phyloP scores from a whole-genome alignment of 1,140 invertebrate genomes.

The Nasonia vitripennis region DNA sequence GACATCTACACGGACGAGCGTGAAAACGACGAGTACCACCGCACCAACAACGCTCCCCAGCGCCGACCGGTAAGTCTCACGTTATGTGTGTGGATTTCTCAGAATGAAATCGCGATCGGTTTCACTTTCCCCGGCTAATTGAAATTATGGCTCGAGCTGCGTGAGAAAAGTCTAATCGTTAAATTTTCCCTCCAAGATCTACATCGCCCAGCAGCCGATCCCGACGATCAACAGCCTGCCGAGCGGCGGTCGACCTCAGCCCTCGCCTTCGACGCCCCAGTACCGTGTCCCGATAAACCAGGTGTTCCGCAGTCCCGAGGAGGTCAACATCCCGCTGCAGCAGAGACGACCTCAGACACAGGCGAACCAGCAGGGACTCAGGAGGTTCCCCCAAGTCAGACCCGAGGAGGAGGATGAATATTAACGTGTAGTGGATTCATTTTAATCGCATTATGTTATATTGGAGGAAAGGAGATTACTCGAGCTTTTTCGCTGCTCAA shows the following conservation, averaged over 20 bases:
- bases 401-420: conserved; percentile 72
- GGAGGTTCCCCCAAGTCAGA: conserved; percentile 72
- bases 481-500: background rate
- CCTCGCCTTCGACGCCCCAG: conserved; percentile 57
- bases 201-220: conserved; percentile 60
- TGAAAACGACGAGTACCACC: conserved; percentile 79
- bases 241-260: conserved; percentile 64
- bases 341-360: conserved; percentile 79
- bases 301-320: conserved; percentile 88
- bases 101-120: background rate
- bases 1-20: conserved; percentile 83
- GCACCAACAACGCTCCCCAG: conserved; percentile 56
- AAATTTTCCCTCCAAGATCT: conserved; percentile 48
- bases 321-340: conserved; percentile 88
- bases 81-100: background rate
- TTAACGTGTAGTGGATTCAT: conserved; percentile 49
- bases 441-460: background rate
- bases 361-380: conserved; percentile 60
- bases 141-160: background rate
- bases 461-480: background rate
- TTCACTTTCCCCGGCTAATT: background rate
- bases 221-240: conserved; percentile 69
- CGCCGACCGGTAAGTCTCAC: conserved; percentile 62
- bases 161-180: background rate
- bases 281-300: conserved; percentile 75